Base-by-base conservation (phyloP, 2,888 invertebrate species). In the Tinea trinotella region DNA sequence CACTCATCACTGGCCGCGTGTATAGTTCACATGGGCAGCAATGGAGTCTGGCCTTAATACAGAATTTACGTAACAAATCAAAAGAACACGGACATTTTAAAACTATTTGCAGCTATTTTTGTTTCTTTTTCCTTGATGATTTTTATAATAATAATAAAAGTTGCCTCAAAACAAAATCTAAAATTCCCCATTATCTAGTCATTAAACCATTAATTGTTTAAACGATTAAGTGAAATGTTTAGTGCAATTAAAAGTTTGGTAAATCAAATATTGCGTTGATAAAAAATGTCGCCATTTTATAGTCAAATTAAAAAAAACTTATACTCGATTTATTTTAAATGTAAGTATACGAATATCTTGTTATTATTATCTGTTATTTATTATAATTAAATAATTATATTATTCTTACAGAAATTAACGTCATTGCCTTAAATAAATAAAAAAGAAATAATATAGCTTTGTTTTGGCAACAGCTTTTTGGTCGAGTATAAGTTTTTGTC, bases 231-330 rank as follows among this genome's bases (percentile, higher is more conserved):
- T 40, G 2, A 40, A 2, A 3, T 40, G 7, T 40, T 24, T 40
- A 48, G 20, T 48, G 19, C 3, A 48, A 20, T 48, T 48, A 19
- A 15, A 40, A 18, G 17, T 48, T 48, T 48, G 18, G 12, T 3
- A n/a, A 48, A 48, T 17, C 15, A 17, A 18, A 19, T 15, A 48
- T 19, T 18, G 48, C 48, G 48, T 19, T 19, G 2, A 18, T 12
- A 36, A 6, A 36, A 17, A 46, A 13, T 12, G 15, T 3, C 12
- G 9, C 17, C 46, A 10, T 17, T 46, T 17, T 46, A 36, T 36
- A 46, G 46, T 46, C 5, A 36, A 22, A 22, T 35, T 7, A 40
- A 40, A 40, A 40, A 40, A 40, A 40, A 40, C 40, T 15, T 40
- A 40, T 40, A 13, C 40, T n/a, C 40, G 40, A 40, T 40, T 40